Evolutionary conservation across 2,888 invertebrate genomes (phyloP).

Genomic region (Carcina quercana): DNA sequence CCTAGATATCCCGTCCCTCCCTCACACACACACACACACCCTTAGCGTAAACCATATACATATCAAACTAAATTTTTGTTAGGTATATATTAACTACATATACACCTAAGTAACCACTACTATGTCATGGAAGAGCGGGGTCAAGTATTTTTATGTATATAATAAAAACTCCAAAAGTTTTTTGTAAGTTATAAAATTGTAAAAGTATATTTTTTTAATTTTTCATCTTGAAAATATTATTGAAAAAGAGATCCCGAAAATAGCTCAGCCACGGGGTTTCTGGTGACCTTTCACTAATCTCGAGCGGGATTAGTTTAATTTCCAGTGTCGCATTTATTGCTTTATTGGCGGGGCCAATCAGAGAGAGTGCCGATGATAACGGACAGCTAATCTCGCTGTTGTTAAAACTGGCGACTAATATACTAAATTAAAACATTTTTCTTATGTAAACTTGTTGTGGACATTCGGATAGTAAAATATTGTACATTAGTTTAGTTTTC

Average conservation of each 20-base stretch:
- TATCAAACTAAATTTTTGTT: too few species aligned
- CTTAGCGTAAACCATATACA: too few species aligned
- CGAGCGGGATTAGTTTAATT: not conserved
- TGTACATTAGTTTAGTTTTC: too few species aligned
- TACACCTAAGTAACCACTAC: too few species aligned
- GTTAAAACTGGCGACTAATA: slow-evolving; percentile 42
- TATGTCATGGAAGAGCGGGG: too few species aligned
- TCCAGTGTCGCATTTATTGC: slow-evolving; percentile 7
- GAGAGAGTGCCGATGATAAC: slow-evolving; percentile 8
- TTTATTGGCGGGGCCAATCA: slow-evolving; percentile 16
- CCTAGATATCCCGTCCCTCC: too few species aligned
- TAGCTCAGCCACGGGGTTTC: not conserved
- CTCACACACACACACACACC: too few species aligned
- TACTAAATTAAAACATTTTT: slow-evolving; percentile 36
- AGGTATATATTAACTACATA: too few species aligned
- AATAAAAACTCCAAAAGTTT: too few species aligned
- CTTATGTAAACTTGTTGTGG: slow-evolving; percentile 10
- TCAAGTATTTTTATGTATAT: too few species aligned
- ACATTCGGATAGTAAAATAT: too few species aligned
- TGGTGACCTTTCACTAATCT: not conserved
- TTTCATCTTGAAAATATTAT: not conserved
- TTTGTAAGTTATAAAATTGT: too few species aligned
- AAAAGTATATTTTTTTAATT: not conserved
- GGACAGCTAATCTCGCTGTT: slow-evolving; percentile 21
- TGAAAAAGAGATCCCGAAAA: not conserved